Conservation (phyloP, 2,113 vertebrate genomes). For the Rhea americana region DNA sequence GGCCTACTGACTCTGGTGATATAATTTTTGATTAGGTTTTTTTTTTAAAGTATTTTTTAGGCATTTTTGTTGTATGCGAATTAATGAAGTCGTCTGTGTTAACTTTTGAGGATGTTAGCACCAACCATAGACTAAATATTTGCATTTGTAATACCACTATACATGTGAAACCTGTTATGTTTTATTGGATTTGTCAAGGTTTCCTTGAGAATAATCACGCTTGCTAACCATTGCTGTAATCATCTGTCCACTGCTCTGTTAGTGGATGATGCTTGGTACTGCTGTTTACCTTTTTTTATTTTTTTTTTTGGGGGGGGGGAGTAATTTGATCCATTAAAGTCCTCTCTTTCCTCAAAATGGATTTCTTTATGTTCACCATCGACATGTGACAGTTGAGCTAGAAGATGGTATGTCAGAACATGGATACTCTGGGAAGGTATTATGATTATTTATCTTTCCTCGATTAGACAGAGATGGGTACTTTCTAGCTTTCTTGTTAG, state of each 20-base stretch:
- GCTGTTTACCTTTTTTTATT: not conserved
- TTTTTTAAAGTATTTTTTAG: not conserved
- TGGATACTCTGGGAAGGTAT: not conserved
- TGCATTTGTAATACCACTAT: accelerated
- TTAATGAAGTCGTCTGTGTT: not conserved
- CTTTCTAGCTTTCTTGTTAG: not conserved
- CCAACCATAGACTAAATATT: not conserved
- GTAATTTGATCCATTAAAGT: not conserved
- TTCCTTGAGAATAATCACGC: not conserved
- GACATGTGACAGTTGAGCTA: not conserved
- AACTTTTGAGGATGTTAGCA: accelerated
- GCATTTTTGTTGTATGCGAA: not conserved
- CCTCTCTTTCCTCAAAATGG: not conserved
- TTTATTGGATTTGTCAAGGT: not conserved
- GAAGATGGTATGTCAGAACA: not conserved
- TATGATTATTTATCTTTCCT: not conserved
- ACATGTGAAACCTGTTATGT: not conserved
- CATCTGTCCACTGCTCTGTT: not conserved
- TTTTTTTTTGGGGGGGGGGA: not conserved
- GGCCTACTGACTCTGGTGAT: not conserved
- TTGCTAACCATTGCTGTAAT: not conserved
- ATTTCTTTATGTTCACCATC: not conserved
- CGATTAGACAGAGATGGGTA: not conserved
- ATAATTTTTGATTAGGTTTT: not conserved
- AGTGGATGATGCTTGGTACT: not conserved